These are phyloP conservation scores for Sebastes variabilis DNA, from an alignment of 2,797 vertebrate genomes.

Conservation along the genomic window DNA sequence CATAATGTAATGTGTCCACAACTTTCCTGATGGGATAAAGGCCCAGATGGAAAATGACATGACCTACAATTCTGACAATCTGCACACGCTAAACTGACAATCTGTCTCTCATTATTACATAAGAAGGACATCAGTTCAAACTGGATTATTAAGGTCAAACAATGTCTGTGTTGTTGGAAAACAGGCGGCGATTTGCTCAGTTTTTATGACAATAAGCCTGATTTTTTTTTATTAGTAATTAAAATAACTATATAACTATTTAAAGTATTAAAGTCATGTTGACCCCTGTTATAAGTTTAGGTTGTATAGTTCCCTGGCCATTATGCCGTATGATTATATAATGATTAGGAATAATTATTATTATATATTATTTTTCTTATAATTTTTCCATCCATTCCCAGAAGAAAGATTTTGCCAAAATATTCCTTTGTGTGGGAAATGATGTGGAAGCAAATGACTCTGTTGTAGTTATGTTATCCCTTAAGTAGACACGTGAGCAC, in stretches of 20 bases:
- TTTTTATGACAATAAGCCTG: neutral
- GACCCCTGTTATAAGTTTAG: neutral
- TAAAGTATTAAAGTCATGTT: neutral
- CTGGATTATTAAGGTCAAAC: neutral
- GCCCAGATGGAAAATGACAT: conserved; percentile 3
- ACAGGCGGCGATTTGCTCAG: neutral
- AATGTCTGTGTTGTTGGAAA: neutral
- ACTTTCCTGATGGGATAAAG: neutral
- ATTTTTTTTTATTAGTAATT: neutral
- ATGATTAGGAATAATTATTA: neutral
- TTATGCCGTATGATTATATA: neutral
- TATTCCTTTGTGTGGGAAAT: neutral
- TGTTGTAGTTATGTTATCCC: too few relatives aligned
- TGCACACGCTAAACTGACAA: neutral
- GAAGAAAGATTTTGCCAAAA: neutral
- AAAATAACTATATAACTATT: neutral
- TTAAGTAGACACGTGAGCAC: too few relatives aligned
- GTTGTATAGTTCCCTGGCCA: neutral
- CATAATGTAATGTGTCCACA: neutral
- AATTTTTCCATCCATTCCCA: neutral
- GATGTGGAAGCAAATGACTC: neutral
- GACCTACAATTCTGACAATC: neutral
- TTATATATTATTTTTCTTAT: neutral
- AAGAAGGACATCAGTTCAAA: neutral
- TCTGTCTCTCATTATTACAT: conserved; percentile 7